Conservation (phyloP, 2,888 invertebrate species). For the Polymixis flavicincta region DNA sequence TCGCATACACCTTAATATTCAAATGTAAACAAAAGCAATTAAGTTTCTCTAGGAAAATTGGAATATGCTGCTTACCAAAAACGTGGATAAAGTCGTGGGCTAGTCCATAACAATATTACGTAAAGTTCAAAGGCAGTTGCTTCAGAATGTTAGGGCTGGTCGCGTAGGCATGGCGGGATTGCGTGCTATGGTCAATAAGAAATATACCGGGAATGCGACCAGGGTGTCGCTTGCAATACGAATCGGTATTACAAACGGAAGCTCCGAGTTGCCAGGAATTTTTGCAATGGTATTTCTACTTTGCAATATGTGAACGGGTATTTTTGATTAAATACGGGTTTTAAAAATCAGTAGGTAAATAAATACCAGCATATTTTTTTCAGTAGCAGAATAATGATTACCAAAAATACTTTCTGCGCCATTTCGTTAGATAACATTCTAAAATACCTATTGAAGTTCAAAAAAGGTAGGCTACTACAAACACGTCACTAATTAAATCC, state of each 20-base stretch:
- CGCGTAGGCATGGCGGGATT: conserved; percentile 28
- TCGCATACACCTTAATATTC: too few species aligned
- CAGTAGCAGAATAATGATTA: neutral
- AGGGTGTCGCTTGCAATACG: conserved; percentile 40
- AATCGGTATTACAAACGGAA: conserved; percentile 25
- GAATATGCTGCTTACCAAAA: neutral
- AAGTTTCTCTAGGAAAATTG: neutral
- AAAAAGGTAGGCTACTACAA: conserved; percentile 36
- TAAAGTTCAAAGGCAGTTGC: conserved; percentile 2
- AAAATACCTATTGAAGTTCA: conserved; percentile 20
- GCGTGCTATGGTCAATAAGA: conserved; percentile 52
- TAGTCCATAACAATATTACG: conserved; percentile 15
- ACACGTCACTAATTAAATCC: conserved; percentile 59
- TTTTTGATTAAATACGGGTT: too few species aligned
- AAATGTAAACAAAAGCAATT: neutral
- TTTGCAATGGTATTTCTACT: conserved; percentile 9
- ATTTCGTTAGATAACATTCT: neutral
- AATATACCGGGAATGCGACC: conserved; percentile 40
- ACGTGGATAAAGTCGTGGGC: too few species aligned
- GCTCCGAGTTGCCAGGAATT: conserved; percentile 20
- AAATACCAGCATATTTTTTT: neutral
- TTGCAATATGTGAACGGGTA: neutral
- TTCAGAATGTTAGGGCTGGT: conserved; percentile 26
- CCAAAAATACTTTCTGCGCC: neutral
- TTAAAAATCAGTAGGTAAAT: neutral